These are phyloP conservation scores for Phaenicophaeus curvirostris DNA, from an alignment of 2,797 vertebrate species.

Conservation along the genomic window DNA sequence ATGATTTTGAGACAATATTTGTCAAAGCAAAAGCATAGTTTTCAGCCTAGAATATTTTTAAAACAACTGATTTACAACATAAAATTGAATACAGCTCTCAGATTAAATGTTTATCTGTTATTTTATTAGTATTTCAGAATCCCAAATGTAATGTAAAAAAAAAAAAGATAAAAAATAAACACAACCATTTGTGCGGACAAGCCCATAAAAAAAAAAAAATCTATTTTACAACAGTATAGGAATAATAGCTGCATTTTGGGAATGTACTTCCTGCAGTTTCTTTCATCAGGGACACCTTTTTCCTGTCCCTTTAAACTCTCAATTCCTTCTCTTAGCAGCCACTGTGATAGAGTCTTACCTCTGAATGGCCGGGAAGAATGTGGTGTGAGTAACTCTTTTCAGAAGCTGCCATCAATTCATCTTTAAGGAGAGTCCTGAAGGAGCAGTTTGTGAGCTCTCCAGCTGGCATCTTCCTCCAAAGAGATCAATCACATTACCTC, in stretches of 20 bases:
- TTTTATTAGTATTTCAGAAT: constrained; percentile 38
- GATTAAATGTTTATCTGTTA: constrained; percentile 2
- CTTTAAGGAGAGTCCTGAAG: constrained; percentile 75
- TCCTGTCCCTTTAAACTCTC: constrained; percentile 53
- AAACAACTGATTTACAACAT: constrained; percentile 10
- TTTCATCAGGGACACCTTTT: constrained; percentile 45
- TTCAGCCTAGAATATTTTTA: background rate
- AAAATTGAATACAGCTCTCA: constrained; percentile 16
- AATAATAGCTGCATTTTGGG: constrained; percentile 58
- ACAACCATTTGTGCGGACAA: background rate
- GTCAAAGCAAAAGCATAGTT: background rate
- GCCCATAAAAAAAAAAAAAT: constrained; percentile 25
- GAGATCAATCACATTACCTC: constrained; percentile 76
- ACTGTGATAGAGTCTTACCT: constrained; percentile 58
- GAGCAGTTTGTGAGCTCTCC: constrained; percentile 70
- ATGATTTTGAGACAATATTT: background rate
- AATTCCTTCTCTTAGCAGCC: constrained; percentile 53
- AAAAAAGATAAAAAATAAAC: background rate
- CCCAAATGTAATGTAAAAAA: background rate
- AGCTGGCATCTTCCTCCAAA: constrained; percentile 71
- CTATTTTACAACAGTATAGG: constrained; percentile 37
- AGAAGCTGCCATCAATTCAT: constrained; percentile 75
- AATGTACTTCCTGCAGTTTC: constrained; percentile 59
- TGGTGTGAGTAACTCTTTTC: constrained; percentile 66
- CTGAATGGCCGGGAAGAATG: constrained; percentile 66